Conservation (phyloP, 2,797 vertebrate species). For the Enteromius thamalakanensis region DNA sequence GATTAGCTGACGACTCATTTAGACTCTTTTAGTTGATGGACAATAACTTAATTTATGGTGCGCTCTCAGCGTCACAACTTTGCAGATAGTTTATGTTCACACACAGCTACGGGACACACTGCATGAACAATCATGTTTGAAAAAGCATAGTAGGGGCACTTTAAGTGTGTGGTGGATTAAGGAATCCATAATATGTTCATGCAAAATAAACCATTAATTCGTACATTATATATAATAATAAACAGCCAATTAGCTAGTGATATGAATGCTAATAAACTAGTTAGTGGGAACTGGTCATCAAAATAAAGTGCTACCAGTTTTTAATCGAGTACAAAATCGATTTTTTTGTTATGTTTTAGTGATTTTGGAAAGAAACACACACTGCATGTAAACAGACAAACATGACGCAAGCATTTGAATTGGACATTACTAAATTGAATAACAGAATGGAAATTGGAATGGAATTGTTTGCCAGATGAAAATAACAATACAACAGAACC, state of each 20-base stretch:
- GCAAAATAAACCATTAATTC: background rate
- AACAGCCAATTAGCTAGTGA: too few species aligned
- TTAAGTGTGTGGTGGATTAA: background rate
- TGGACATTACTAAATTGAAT: too few species aligned
- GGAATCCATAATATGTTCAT: background rate
- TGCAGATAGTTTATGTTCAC: too few species aligned
- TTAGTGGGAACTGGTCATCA: background rate
- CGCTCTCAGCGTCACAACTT: too few species aligned
- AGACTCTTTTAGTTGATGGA: too few species aligned
- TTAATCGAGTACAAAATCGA: background rate
- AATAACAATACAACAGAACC: background rate
- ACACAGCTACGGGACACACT: too few species aligned
- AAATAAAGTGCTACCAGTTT: background rate
- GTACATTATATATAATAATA: background rate
- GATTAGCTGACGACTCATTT: too few species aligned
- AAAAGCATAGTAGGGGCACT: too few species aligned
- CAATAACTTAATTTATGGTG: too few species aligned
- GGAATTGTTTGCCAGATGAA: background rate
- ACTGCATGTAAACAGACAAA: background rate
- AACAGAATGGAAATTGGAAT: too few species aligned
- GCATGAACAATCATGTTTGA: too few species aligned
- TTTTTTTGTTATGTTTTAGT: background rate
- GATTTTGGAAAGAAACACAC: background rate
- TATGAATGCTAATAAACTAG: background rate
- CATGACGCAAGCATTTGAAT: background rate